phyloP scores from a whole-genome alignment of 2,113 vertebrate species.

The Brachirus orientalis region DNA sequence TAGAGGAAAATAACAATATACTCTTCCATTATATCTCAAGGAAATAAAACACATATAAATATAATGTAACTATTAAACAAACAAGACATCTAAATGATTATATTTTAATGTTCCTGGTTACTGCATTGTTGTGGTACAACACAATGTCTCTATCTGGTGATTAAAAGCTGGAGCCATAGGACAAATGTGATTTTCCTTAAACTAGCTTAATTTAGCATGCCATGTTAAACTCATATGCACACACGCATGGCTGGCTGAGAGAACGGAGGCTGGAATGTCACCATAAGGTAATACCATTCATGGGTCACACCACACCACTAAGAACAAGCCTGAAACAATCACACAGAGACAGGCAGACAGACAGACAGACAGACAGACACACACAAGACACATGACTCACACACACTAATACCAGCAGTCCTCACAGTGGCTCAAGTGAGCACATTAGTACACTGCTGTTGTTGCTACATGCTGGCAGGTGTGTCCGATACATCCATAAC shows the following conservation, averaged over 20 bases:
- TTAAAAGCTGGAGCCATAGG: slow-evolving; percentile 12
- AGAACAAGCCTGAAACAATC: slow-evolving; percentile 31
- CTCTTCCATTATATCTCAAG: too few relatives aligned
- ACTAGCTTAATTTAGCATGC: slow-evolving; percentile 7
- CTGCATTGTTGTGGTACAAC: background rate
- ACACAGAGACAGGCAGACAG: background rate
- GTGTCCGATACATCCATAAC: slow-evolving; percentile 12
- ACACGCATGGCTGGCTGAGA: slow-evolving; percentile 16
- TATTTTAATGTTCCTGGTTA: too few relatives aligned
- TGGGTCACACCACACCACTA: slow-evolving; percentile 14
- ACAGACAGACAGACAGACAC: background rate
- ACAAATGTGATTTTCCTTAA: background rate
- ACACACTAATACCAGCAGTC: slow-evolving; percentile 18
- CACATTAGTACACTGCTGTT: slow-evolving; percentile 4
- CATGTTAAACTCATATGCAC: background rate
- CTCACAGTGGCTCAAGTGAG: slow-evolving; percentile 13
- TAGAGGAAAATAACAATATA: background rate
- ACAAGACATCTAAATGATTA: background rate
- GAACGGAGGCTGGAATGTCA: slow-evolving; percentile 35
- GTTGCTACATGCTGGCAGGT: slow-evolving; percentile 30
- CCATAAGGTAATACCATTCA: slow-evolving; percentile 41
- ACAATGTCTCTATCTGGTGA: slow-evolving; percentile 8
- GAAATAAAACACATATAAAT: background rate
- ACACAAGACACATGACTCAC: slow-evolving; percentile 22
- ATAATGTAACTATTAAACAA: background rate